Evolutionary conservation across 2,797 vertebrate genomes (phyloP), one percentile per base, ranked within the genome.

Genomic region (Mormyrus hasselquistii): DNA sequence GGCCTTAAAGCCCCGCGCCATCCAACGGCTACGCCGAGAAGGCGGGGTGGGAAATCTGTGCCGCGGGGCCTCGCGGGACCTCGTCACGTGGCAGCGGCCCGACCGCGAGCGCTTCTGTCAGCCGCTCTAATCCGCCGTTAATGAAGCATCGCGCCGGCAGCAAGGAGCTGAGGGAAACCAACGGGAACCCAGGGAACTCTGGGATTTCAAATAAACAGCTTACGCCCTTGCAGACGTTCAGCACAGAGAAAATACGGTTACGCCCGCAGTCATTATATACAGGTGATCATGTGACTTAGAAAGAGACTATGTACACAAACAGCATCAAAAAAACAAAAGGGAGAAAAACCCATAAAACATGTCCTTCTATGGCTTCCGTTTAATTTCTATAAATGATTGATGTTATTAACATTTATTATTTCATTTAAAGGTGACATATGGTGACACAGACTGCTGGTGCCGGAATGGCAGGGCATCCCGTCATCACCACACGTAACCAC

Each of bases 71-170:
- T 10, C 79, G 16, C 0, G 53, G 86, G 16, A 65, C 38, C 86
- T 10, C 12, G 25, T 53, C 50, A 86, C 49, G 49, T 86, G 84
- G 84, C 10, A 2, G 50, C 49, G 9, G 12, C 12, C 25, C 29
- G 49, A 86, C 79, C 34, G 69, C 34, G 34, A 41, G 69, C 69
- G 34, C 69, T 41, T 38, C 69, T 83, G 79, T 83, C 2, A 49
- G 79, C 79, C 79, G 44, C 41, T 47, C 16, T 83, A 83, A 83
- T 83, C 79, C 79, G 34, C 79, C 79, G 44, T 47, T 83, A 83
- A 83, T 83, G 44, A 83, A 83, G 79, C 79, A 47, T 83, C 41
- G 44, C 19, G 44, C 44, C 79, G 44, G 41, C 44, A 49, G 79
- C 44, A 16, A 19, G 9, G 44, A 25, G 79, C 38, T 3, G 38